Evolutionary conservation across 1,140 invertebrate genomes (phyloP).

Genomic region (Leptinotarsa texana): DNA sequence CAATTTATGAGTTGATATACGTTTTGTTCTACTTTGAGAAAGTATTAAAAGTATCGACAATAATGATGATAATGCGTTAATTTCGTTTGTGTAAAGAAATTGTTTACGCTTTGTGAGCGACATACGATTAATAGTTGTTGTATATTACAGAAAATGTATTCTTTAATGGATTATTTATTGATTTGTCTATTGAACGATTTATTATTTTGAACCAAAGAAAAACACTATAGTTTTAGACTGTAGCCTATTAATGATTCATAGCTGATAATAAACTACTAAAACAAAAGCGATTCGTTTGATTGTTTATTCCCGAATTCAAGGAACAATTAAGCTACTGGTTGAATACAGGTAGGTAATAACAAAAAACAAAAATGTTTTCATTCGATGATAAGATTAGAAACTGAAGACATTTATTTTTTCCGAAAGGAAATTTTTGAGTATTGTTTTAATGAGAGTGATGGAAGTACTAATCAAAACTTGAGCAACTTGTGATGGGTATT

Average conservation of each 20-base stretch:
- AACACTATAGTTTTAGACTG: conserved; percentile 46
- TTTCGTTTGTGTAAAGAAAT: conserved; percentile 40
- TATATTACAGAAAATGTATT: conserved; percentile 36
- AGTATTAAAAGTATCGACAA: conserved; percentile 50
- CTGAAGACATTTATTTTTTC: no score
- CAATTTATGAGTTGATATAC: conserved; percentile 37
- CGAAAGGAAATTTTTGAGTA: no score
- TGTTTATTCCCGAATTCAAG: not conserved
- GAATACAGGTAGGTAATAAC: no score
- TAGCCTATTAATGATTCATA: conserved; percentile 44
- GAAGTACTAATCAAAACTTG: no score
- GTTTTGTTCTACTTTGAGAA: conserved; percentile 39
- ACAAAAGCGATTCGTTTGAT: conserved; percentile 24
- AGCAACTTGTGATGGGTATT: no score
- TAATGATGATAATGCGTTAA: conserved; percentile 41
- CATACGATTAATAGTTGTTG: conserved; percentile 37
- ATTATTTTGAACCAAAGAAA: conserved; percentile 42
- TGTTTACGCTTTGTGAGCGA: conserved; percentile 12
- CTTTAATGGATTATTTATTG: conserved; percentile 39
- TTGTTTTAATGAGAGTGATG: no score
- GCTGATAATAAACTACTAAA: conserved; percentile 44
- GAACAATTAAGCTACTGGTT: no score
- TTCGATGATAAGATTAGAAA: no score
- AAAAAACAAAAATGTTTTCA: no score
- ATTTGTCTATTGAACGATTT: conserved; percentile 32